Conservation (phyloP, 2,888 invertebrate genomes). For the Dryadula phaetusa region DNA sequence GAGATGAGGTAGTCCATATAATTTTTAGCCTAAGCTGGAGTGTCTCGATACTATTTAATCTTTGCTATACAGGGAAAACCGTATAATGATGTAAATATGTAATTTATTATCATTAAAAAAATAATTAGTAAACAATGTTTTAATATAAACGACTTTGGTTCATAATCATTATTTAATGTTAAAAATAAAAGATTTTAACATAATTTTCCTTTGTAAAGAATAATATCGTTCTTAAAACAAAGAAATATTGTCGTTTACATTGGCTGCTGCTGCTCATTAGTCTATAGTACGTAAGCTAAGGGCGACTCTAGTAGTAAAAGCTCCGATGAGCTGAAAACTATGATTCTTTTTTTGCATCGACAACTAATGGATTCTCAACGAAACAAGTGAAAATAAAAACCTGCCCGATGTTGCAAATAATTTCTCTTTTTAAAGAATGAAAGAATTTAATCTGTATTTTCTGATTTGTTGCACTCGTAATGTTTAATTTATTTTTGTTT, state of each 20-base stretch:
- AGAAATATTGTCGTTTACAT: constrained; percentile 23
- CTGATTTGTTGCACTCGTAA: constrained; percentile 58
- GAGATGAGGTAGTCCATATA: too few species aligned
- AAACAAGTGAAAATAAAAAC: constrained; percentile 49
- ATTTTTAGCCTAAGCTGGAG: too few species aligned
- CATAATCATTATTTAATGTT: neutral
- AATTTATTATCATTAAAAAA: neutral
- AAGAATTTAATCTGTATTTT: constrained; percentile 50
- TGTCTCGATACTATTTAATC: too few species aligned
- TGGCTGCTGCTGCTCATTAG: constrained; percentile 36
- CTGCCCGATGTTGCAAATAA: constrained; percentile 55
- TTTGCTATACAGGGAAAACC: too few species aligned
- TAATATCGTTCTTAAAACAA: constrained; percentile 6
- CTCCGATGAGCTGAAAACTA: constrained; percentile 62
- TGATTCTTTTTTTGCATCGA: constrained; percentile 53
- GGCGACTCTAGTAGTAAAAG: constrained; percentile 50
- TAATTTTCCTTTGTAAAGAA: constrained; percentile 12
- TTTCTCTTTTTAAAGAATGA: constrained; percentile 55
- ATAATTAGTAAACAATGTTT: neutral
- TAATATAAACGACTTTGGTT: neutral
- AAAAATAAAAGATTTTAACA: neutral
- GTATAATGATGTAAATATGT: too few species aligned
- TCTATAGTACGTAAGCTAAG: constrained; percentile 41
- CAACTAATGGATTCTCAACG: constrained; percentile 66
- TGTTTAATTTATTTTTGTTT: constrained; percentile 33